These are phyloP conservation scores for Eptesicus fuscus DNA, from an alignment of 2,113 vertebrate species.

Conservation along the genomic window DNA sequence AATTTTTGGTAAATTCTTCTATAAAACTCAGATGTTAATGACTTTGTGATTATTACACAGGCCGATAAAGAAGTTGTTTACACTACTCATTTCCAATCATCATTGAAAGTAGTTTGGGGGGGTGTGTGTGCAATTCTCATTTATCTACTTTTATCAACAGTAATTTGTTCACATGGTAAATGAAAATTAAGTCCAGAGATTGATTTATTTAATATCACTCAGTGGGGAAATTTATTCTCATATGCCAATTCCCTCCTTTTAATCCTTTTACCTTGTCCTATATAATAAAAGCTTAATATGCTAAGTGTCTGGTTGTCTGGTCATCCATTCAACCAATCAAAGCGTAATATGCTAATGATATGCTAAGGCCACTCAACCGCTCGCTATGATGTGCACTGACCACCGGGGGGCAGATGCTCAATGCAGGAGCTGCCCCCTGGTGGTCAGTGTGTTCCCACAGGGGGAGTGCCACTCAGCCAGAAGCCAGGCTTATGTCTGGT, in stretches of 20 bases:
- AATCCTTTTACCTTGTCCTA: slow-evolving; percentile 37
- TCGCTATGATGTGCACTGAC: too few relatives aligned
- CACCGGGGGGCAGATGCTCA: too few relatives aligned
- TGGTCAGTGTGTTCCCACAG: too few relatives aligned
- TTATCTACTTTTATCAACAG: slow-evolving; percentile 64
- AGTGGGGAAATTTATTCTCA: slow-evolving; percentile 49
- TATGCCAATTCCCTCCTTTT: slow-evolving; percentile 42
- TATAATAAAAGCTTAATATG: too few relatives aligned
- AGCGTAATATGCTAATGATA: too few relatives aligned
- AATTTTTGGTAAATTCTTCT: slow-evolving; percentile 58
- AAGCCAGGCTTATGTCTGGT: too few relatives aligned
- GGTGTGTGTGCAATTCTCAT: slow-evolving; percentile 3
- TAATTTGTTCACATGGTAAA: slow-evolving; percentile 49
- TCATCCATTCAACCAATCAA: too few relatives aligned
- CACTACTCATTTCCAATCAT: slow-evolving; percentile 10
- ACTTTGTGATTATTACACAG: slow-evolving; percentile 57
- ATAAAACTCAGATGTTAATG: slow-evolving; percentile 71
- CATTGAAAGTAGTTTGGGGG: neutral
- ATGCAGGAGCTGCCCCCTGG: too few relatives aligned
- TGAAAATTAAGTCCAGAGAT: slow-evolving; percentile 49
- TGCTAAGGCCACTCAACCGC: too few relatives aligned
- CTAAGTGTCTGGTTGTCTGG: too few relatives aligned
- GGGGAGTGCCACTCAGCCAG: too few relatives aligned
- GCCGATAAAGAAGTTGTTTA: slow-evolving; percentile 57
- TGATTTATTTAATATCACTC: slow-evolving; percentile 70